Conservation (phyloP, 2,797 vertebrate genomes). For the Cyprinella venusta region DNA sequence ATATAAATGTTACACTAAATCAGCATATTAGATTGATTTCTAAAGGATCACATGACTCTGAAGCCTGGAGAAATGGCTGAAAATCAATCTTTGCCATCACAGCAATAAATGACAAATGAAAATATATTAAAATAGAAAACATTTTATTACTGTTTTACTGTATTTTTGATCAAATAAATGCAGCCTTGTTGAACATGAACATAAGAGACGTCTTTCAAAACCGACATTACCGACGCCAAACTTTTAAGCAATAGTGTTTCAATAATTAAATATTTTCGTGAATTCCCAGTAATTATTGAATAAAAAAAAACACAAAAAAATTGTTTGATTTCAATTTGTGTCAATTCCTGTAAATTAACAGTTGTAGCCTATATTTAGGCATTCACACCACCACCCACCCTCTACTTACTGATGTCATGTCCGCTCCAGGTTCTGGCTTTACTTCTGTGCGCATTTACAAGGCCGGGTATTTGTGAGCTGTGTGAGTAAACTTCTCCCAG, state of each 20-base stretch:
- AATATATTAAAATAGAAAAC: neutral
- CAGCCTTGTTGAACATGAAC: neutral
- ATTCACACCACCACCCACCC: neutral
- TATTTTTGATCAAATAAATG: neutral
- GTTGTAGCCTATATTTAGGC: neutral
- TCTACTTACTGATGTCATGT: neutral
- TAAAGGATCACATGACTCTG: neutral
- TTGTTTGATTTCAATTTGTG: neutral
- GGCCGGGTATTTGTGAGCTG: slow-evolving; percentile 25
- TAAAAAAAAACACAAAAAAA: too few species aligned
- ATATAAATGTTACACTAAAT: neutral
- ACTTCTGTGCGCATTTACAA: slow-evolving; percentile 10
- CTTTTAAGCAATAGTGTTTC: neutral
- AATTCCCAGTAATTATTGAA: neutral
- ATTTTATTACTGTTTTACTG: neutral
- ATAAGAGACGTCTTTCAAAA: neutral
- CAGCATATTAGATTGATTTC: neutral
- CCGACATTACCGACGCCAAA: neutral
- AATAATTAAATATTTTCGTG: neutral
- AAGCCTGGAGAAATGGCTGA: neutral
- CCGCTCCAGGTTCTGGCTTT: neutral
- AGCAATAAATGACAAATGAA: neutral
- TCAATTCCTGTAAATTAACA: neutral
- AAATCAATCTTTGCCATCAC: neutral
- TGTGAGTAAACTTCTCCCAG: slow-evolving; percentile 32